phyloP scores from a whole-genome alignment of 2,888 invertebrate genomes.

The Caenorhabditis afra region DNA sequence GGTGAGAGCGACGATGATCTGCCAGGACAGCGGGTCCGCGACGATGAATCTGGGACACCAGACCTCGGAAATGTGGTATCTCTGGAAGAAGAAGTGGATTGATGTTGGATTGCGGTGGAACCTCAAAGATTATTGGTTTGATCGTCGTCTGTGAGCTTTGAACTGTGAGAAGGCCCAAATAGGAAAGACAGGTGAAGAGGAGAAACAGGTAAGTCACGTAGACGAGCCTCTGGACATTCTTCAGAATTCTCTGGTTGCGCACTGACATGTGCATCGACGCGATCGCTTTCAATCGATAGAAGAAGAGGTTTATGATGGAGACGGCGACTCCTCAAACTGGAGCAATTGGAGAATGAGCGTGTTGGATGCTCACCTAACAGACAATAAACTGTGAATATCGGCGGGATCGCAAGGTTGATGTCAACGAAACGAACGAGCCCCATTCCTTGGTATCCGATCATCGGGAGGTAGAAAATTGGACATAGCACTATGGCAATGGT shows the following conservation, averaged over 20 bases:
- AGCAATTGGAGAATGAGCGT: no score
- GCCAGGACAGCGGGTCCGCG: constrained; percentile 34
- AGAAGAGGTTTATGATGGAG: constrained; percentile 36
- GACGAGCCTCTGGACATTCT: constrained; percentile 18
- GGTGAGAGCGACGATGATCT: constrained; percentile 25
- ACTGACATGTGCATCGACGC: constrained; percentile 17
- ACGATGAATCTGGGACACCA: constrained; percentile 43
- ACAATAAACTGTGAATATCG: constrained; percentile 35
- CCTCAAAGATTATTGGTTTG: constrained; percentile 46
- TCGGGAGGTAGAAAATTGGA: constrained; percentile 43
- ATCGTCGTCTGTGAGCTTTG: constrained; percentile 40
- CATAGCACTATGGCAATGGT: constrained; percentile 29
- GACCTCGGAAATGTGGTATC: constrained; percentile 40
- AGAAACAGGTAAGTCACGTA: constrained; percentile 22
- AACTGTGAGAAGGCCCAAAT: constrained; percentile 31
- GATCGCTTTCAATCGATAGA: constrained; percentile 40
- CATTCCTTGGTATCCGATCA: constrained; percentile 43
- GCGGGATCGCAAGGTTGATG: constrained; percentile 31
- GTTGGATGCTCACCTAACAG: constrained; percentile 10
- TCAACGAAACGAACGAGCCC: constrained; percentile 29
- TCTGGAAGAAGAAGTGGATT: constrained; percentile 10
- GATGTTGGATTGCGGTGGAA: background rate
- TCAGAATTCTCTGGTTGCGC: constrained; percentile 6
- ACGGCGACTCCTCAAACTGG: constrained; percentile 35
- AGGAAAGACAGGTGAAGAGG: constrained; percentile 25